Percentiles rank a stretch among this genome's conserved stretches.
These are phyloP conservation scores for Drosophila virilis DNA, from an alignment of 1,140 invertebrate species.

Conservation along the genomic window DNA sequence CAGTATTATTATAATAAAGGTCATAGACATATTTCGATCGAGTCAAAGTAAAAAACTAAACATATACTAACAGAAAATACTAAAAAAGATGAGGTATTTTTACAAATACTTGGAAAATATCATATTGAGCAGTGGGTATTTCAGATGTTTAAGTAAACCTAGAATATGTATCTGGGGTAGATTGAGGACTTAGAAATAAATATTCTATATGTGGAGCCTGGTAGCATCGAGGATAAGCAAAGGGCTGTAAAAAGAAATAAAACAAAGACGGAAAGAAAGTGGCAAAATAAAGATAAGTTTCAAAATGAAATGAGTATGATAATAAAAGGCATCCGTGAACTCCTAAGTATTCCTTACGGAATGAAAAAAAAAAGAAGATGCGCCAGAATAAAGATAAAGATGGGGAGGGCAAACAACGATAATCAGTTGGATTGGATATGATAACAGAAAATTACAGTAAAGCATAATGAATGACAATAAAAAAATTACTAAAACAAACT, in stretches of 20 bases:
- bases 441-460: constrained; percentile 10
- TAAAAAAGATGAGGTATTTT: no score
- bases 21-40: no score
- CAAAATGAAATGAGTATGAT: neutral
- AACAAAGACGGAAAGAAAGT: neutral
- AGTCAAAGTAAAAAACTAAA: no score
- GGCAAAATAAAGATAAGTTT: no score
- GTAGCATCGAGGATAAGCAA: neutral
- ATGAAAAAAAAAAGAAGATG: neutral
- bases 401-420: constrained; percentile 7
- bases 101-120: no score
- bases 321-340: neutral
- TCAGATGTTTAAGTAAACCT: no score
- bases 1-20: no score
- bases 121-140: no score
- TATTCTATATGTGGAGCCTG: no score
- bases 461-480: constrained; percentile 20
- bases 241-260: neutral
- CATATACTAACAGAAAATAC: no score
- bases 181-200: no score
- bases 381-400: neutral
- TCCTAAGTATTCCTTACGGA: neutral
- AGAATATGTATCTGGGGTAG: no score
- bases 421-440: constrained; percentile 23
- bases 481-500: constrained; percentile 4